Evolutionary conservation across 2,888 invertebrate species (phyloP).

Genomic region (Dynastes tityus): DNA sequence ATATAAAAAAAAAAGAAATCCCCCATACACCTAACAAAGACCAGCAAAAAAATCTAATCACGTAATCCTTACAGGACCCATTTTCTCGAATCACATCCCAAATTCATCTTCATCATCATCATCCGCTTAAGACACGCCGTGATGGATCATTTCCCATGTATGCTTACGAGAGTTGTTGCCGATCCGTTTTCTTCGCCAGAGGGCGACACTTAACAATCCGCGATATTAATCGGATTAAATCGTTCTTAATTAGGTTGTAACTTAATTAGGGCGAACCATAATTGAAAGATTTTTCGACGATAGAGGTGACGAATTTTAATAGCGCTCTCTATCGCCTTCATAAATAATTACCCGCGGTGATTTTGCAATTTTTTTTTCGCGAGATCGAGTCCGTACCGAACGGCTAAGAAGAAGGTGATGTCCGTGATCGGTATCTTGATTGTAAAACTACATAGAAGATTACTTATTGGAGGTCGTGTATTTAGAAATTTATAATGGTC

Average conservation of each 20-base stretch:
- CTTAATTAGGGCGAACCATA: slow-evolving; percentile 43
- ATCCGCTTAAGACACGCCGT: slow-evolving; percentile 6
- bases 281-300: slow-evolving; percentile 45
- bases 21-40: neutral
- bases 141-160: slow-evolving; percentile 4
- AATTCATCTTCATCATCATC: neutral
- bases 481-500: slow-evolving; percentile 32
- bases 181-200: slow-evolving; percentile 37
- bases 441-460: slow-evolving; percentile 37
- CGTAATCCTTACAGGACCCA: neutral
- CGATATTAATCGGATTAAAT: slow-evolving; percentile 42
- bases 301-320: slow-evolving; percentile 42
- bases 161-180: neutral
- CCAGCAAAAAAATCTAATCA: slow-evolving; percentile 1
- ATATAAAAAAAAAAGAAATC: neutral
- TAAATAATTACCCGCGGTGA: slow-evolving; percentile 39
- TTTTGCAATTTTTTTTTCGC: slow-evolving; percentile 26
- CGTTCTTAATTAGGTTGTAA: slow-evolving; percentile 43
- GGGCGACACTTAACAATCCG: slow-evolving; percentile 29
- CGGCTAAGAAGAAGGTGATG: neutral
- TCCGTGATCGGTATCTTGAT: slow-evolving; percentile 31
- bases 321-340: neutral
- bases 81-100: neutral
- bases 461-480: slow-evolving; percentile 23
- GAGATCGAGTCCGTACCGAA: neutral